phyloP scores from a whole-genome alignment of 2,113 vertebrate genomes.

The Otocyon megalotis region DNA sequence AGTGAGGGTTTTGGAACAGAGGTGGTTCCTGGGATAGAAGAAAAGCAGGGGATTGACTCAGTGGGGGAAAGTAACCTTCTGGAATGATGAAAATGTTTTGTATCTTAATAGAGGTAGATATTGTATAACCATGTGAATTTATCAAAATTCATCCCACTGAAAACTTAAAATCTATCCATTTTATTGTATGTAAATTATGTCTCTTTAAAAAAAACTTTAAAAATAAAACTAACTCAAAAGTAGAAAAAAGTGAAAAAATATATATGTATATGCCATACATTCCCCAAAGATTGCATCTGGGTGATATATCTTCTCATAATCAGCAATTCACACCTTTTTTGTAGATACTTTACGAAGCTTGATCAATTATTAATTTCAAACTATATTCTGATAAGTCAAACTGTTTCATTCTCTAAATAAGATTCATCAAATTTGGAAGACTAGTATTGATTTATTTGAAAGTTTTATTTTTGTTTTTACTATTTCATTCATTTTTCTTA shows the following conservation, averaged over 20 bases:
- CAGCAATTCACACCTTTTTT: background rate
- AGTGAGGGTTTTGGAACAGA: background rate
- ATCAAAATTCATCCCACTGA: background rate
- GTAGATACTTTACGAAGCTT: background rate
- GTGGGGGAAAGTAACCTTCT: background rate
- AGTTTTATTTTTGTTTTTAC: background rate
- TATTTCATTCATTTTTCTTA: background rate
- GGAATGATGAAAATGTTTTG: background rate
- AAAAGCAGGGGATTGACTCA: background rate
- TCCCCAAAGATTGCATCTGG: background rate
- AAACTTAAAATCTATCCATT: background rate
- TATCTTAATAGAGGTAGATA: background rate
- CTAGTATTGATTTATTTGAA: background rate
- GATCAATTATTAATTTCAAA: constrained; percentile 30
- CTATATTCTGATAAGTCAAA: background rate
- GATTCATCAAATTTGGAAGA: background rate
- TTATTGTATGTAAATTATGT: background rate
- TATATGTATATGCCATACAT: background rate
- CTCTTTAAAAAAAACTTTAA: background rate
- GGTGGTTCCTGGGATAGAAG: background rate
- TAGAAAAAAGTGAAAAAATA: background rate
- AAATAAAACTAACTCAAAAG: background rate
- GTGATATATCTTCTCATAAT: background rate
- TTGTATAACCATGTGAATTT: background rate
- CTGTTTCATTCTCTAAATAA: background rate